A percentile compares a stretch with the other conserved stretches of the same genome.
These are phyloP conservation scores for Pao palembangensis DNA, from an alignment of 2,113 vertebrate species.

Conservation along the genomic window DNA sequence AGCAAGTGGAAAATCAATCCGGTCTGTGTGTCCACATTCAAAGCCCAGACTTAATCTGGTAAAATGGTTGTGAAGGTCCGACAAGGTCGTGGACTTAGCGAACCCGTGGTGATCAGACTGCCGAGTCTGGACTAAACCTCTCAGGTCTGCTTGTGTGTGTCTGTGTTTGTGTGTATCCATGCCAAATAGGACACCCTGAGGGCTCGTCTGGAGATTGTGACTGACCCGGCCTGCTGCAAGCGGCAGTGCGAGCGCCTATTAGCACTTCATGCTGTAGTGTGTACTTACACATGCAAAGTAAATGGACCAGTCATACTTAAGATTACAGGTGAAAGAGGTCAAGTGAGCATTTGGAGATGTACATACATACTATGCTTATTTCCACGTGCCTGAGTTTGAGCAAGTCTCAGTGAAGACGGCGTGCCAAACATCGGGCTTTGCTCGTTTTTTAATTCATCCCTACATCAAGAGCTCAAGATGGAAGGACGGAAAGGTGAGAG, in stretches of 20 bases:
- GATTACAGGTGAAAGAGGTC: conserved; percentile 15
- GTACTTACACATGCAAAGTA: conserved; percentile 10
- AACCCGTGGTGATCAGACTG: conserved; percentile 34
- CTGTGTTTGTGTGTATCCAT: conserved; percentile 27
- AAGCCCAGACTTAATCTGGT: conserved; percentile 39
- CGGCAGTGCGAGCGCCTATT: conserved; percentile 64
- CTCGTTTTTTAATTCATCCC: conserved; percentile 44
- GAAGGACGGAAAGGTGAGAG: conserved; percentile 36
- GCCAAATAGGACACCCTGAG: conserved; percentile 75
- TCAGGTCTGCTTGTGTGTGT: conserved; percentile 35
- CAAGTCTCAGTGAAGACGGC: conserved; percentile 25
- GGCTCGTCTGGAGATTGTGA: conserved; percentile 69
- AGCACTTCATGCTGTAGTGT: conserved; percentile 44
- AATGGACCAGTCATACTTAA: conserved; percentile 34
- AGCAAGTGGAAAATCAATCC: conserved; percentile 6
- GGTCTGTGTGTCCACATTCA: conserved; percentile 18
- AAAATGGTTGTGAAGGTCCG: conserved; percentile 47
- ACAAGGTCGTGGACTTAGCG: conserved; percentile 48
- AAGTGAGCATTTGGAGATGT: background rate
- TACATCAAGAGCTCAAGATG: conserved; percentile 47
- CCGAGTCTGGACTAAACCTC: conserved; percentile 47
- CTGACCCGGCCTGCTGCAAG: conserved; percentile 70
- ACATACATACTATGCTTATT: conserved; percentile 8
- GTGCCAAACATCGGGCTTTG: conserved; percentile 29
- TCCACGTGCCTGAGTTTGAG: conserved; percentile 14